Percentiles rank a stretch among this genome's conserved stretches.
Evolutionary conservation across 2,888 invertebrate genomes (phyloP).

Genomic region (Muscina levida): DNA sequence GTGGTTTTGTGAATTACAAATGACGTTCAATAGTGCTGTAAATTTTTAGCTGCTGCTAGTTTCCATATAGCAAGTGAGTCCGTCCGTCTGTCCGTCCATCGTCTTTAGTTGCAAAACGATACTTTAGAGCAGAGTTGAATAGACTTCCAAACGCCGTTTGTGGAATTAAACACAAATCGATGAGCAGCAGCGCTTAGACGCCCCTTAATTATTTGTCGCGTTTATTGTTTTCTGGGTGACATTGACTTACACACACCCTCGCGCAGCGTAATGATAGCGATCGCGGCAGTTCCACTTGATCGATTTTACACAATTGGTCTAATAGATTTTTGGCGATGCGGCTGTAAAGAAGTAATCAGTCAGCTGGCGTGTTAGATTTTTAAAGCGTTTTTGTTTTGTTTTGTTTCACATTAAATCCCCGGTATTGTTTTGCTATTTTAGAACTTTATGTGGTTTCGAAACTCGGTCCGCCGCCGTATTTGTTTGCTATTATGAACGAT

Average conservation of each 20-base stretch:
- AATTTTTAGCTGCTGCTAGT: constrained; percentile 5
- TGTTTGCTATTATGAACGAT: constrained; percentile 31
- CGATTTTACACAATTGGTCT: constrained; percentile 37
- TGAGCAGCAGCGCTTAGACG: constrained; percentile 24
- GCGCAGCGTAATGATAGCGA: neutral
- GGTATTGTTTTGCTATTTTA: constrained; percentile 42
- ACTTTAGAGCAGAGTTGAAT: constrained; percentile 9
- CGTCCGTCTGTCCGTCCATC: neutral
- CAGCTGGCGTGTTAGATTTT: no score
- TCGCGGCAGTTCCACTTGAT: constrained; percentile 55
- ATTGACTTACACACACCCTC: constrained; percentile 47
- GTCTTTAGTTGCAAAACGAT: constrained; percentile 4
- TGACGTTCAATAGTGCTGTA: neutral
- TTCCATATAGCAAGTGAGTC: neutral
- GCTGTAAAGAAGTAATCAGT: no score
- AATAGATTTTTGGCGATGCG: constrained; percentile 17
- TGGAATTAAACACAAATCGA: neutral
- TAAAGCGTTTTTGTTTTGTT: constrained; percentile 10
- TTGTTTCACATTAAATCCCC: constrained; percentile 37
- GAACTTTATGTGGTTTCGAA: constrained; percentile 52
- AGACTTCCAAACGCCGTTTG: constrained; percentile 1
- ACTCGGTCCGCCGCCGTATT: neutral
- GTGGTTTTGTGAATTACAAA: neutral
- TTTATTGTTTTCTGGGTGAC: constrained; percentile 41
- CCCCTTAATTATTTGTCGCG: constrained; percentile 41